Percentiles rank a stretch among this genome's conserved stretches.
Evolutionary conservation across 2,888 invertebrate genomes (phyloP).

Genomic region (Trilocha varians): DNA sequence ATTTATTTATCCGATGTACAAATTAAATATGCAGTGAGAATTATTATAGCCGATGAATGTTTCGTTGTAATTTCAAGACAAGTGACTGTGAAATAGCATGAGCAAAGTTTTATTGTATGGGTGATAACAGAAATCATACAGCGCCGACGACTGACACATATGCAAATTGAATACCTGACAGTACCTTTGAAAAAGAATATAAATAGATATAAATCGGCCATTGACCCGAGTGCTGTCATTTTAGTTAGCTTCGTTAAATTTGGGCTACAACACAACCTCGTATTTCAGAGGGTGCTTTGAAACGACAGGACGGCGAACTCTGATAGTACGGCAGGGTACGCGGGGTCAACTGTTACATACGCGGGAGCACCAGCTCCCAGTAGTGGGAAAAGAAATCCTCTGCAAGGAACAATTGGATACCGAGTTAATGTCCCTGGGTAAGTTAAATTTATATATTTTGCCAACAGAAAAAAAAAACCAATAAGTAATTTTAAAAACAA

Average conservation of each 20-base stretch:
- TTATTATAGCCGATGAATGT: slow-evolving; percentile 39
- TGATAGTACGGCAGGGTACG: slow-evolving; percentile 77
- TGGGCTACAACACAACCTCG: slow-evolving; percentile 46
- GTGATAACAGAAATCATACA: slow-evolving; percentile 45
- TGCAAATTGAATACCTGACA: slow-evolving; percentile 23
- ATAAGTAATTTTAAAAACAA: neutral
- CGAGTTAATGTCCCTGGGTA: slow-evolving; percentile 78
- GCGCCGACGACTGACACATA: slow-evolving; percentile 33
- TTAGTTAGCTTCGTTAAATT: slow-evolving; percentile 23
- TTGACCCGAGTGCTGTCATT: slow-evolving; percentile 18
- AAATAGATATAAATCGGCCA: slow-evolving; percentile 6
- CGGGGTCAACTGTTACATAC: slow-evolving; percentile 55
- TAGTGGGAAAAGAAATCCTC: slow-evolving; percentile 63
- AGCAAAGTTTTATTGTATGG: slow-evolving; percentile 46
- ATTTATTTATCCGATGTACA: slow-evolving; percentile 3
- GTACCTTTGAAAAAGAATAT: slow-evolving; percentile 6
- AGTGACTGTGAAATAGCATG: slow-evolving; percentile 33
- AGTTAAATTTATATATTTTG: slow-evolving; percentile 37
- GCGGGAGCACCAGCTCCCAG: slow-evolving; percentile 64
- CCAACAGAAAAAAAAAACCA: neutral
- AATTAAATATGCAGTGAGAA: slow-evolving; percentile 8
- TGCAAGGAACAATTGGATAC: slow-evolving; percentile 72
- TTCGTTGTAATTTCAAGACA: slow-evolving; percentile 54
- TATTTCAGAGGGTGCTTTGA: slow-evolving; percentile 78
- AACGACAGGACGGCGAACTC: slow-evolving; percentile 80